phyloP scores from a whole-genome alignment of 2,797 vertebrate species.

The Takifugu ocellatus region DNA sequence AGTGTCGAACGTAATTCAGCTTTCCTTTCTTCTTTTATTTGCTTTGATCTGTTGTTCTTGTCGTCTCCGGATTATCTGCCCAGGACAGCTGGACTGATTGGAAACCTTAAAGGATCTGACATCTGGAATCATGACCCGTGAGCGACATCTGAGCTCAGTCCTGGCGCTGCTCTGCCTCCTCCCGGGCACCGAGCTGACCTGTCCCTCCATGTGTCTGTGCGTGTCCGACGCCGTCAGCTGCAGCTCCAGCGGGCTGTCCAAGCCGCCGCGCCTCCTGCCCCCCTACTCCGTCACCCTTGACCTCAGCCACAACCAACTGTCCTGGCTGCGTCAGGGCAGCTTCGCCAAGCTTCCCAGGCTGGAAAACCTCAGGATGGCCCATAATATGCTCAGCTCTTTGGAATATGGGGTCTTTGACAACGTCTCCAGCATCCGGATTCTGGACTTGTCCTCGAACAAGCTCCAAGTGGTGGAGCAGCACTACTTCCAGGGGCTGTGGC shows the following conservation, averaged over 20 bases:
- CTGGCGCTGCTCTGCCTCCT: constrained; percentile 62
- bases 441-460: constrained; percentile 91
- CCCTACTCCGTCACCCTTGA: constrained; percentile 78
- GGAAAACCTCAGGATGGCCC: constrained; percentile 78
- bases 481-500: constrained; percentile 83
- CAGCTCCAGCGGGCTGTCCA: constrained; percentile 71
- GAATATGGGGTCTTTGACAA: constrained; percentile 77
- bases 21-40: background rate
- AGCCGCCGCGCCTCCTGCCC: constrained; percentile 74
- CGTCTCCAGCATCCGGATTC: constrained; percentile 77
- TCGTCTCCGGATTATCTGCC: constrained; percentile 35
- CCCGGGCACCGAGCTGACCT: constrained; percentile 46
- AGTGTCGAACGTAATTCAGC: too few species aligned
- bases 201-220: constrained; percentile 84
- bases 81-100: constrained; percentile 26
- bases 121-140: constrained; percentile 58
- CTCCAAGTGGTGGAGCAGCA: constrained; percentile 77
- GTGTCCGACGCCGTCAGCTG: constrained; percentile 88
- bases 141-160: constrained; percentile 36
- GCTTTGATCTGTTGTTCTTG: constrained; percentile 20
- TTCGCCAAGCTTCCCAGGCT: constrained; percentile 78
- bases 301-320: constrained; percentile 86
- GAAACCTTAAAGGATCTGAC: constrained; percentile 22
- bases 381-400: constrained; percentile 81
- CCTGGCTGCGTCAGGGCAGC: constrained; percentile 74